Conservation (phyloP, 2,797 vertebrate species). For the Eulemur mongoz region DNA sequence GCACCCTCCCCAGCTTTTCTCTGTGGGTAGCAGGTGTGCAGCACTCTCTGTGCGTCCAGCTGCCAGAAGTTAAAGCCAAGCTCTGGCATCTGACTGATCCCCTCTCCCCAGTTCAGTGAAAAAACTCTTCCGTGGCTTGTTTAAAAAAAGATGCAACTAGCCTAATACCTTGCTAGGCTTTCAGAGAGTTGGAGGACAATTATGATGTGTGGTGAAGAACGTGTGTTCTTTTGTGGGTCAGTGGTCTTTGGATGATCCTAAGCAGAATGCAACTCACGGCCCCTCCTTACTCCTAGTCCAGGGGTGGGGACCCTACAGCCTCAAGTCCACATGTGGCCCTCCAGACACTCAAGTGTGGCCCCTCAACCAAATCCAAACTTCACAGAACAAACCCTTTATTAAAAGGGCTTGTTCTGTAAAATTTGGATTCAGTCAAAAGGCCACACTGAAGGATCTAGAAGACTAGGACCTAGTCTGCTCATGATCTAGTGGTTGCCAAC, state of each 20-base stretch:
- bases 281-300: background rate
- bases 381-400: too few relatives aligned
- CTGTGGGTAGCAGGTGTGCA: background rate
- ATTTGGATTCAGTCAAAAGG: too few relatives aligned
- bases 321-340: too few relatives aligned
- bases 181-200: background rate
- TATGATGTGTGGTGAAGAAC: background rate
- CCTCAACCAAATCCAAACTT: too few relatives aligned
- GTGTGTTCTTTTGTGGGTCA: background rate
- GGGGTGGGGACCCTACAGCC: too few relatives aligned
- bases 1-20: background rate
- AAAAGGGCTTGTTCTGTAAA: too few relatives aligned
- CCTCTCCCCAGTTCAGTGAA: background rate
- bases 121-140: background rate
- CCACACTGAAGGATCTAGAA: too few relatives aligned
- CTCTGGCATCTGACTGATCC: background rate
- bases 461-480: too few relatives aligned
- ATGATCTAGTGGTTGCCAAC: background rate
- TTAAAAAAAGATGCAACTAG: background rate
- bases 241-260: background rate
- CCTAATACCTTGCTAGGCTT: background rate
- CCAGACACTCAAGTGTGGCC: too few relatives aligned
- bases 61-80: background rate
- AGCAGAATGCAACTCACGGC: background rate
- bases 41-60: background rate